These are phyloP conservation scores for Gobionotothen gibberifrons DNA, from an alignment of 2,797 vertebrate genomes.

Conservation along the genomic window DNA sequence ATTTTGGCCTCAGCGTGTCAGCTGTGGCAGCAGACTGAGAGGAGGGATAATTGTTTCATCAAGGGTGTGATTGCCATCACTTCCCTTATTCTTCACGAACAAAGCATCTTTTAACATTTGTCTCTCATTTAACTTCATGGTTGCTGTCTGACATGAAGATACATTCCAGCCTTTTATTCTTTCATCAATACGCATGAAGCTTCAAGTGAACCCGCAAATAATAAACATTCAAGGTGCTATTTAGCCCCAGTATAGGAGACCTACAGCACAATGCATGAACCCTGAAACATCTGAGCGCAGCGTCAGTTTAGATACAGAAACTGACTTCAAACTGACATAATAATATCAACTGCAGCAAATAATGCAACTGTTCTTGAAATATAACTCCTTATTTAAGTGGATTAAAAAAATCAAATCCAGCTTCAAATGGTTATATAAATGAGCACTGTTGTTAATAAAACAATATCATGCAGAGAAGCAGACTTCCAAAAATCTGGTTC, in stretches of 20 bases:
- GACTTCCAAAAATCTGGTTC: conserved; percentile 35
- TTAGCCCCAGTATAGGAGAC: not conserved
- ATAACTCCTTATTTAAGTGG: not conserved
- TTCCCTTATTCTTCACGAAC: conserved; percentile 58
- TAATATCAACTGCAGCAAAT: not conserved
- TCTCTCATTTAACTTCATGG: conserved; percentile 55
- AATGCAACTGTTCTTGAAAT: not conserved
- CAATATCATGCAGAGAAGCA: conserved; percentile 24
- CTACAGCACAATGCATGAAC: not conserved
- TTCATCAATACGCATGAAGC: conserved; percentile 25
- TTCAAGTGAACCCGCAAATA: not conserved
- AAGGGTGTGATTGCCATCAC: conserved; percentile 74
- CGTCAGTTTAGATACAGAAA: not conserved
- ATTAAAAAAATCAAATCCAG: not conserved
- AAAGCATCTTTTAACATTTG: conserved; percentile 69
- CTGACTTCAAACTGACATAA: not conserved
- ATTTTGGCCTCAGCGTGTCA: conserved; percentile 59
- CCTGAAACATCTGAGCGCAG: not conserved
- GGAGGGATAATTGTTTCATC: conserved; percentile 77
- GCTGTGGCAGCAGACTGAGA: conserved; percentile 61
- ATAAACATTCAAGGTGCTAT: not conserved
- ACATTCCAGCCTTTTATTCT: conserved; percentile 28
- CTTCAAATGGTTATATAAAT: conserved; percentile 18
- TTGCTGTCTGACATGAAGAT: conserved; percentile 25
- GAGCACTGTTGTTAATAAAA: conserved; percentile 25